Conservation (phyloP, 2,797 vertebrate species). For the Chelmon rostratus region DNA sequence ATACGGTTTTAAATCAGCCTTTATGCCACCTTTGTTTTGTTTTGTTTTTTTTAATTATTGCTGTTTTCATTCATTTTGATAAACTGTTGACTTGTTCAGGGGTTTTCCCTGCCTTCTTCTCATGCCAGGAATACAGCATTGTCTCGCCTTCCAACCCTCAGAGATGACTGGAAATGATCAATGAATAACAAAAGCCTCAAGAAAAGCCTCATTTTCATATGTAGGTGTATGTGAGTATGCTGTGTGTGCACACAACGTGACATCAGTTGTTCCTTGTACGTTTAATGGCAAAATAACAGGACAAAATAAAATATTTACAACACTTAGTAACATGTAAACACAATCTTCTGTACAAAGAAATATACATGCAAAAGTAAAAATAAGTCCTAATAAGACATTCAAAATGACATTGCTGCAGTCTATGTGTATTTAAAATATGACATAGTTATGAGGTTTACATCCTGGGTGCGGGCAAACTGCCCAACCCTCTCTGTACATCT, state of each 20-base stretch:
- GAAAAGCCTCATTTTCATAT: background rate
- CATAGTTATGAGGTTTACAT: slow-evolving; percentile 86
- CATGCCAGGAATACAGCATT: slow-evolving; percentile 20
- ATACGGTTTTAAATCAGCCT: background rate
- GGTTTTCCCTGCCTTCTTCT: slow-evolving; percentile 29
- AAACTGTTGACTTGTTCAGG: background rate
- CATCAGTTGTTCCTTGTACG: slow-evolving; percentile 86
- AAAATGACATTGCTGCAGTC: slow-evolving; percentile 85
- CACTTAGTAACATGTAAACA: slow-evolving; percentile 94
- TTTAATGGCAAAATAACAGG: slow-evolving; percentile 99
- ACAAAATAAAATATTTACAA: slow-evolving; percentile 99
- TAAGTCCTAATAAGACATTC: slow-evolving; percentile 84
- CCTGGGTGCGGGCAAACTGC: slow-evolving; percentile 61
- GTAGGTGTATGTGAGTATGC: slow-evolving; percentile 4
- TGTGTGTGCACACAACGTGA: background rate
- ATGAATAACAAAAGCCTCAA: slow-evolving; percentile 20
- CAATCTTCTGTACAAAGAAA: slow-evolving; percentile 97
- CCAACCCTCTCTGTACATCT: slow-evolving; percentile 86
- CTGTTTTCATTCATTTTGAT: background rate
- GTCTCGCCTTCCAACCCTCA: background rate
- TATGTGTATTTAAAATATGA: slow-evolving; percentile 89
- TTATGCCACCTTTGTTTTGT: too few species aligned
- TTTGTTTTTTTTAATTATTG: background rate
- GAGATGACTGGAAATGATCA: slow-evolving; percentile 34
- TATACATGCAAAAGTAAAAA: slow-evolving; percentile 98